Conservation (phyloP, 2,888 invertebrate species). For the Odontocerum albicorne region DNA sequence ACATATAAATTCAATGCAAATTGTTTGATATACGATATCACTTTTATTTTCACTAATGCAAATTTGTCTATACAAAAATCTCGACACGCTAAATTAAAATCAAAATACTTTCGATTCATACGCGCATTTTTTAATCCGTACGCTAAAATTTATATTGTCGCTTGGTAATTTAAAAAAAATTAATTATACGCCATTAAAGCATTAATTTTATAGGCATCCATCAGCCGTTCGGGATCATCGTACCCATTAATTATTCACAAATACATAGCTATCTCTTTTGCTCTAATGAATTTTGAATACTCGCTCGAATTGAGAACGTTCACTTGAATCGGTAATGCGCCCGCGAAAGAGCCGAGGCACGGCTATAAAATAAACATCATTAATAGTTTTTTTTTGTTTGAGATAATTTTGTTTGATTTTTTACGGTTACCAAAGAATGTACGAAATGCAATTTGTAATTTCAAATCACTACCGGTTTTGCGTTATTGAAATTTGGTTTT, state of each 20-base stretch:
- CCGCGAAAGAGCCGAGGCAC: neutral
- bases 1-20: no score
- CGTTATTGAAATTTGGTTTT: no score
- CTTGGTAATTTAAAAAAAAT: conserved; percentile 12
- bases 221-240: conserved; percentile 10
- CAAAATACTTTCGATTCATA: no score
- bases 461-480: no score
- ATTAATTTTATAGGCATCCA: conserved; percentile 16
- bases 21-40: no score
- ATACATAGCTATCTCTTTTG: conserved; percentile 5
- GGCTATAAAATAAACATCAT: conserved; percentile 9
- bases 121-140: no score
- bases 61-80: no score
- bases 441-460: no score
- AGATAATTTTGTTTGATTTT: neutral
- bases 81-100: no score
- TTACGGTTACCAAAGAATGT: no score
- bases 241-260: conserved; percentile 13
- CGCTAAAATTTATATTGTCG: conserved; percentile 13
- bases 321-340: conserved; percentile 10
- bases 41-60: no score
- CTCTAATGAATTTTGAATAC: conserved; percentile 6
- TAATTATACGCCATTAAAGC: conserved; percentile 12
- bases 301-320: neutral
- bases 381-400: neutral